phyloP scores from a whole-genome alignment of 2,113 vertebrate species.

The Dasypus novemcinctus region DNA sequence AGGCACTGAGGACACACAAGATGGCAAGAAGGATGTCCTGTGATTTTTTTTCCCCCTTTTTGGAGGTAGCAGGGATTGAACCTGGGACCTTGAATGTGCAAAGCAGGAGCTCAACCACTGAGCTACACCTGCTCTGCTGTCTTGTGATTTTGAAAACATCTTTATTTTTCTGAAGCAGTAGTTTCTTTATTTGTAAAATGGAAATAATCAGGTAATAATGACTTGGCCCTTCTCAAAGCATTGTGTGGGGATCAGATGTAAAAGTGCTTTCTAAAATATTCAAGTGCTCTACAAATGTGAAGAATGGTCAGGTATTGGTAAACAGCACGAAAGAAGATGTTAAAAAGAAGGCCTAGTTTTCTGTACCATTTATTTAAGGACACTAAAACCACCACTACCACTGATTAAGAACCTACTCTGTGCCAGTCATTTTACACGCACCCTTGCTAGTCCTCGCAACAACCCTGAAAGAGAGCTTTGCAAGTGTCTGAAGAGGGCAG shows the following conservation, averaged over 20 bases:
- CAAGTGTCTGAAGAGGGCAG: neutral
- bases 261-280: constrained; percentile 53
- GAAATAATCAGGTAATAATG: neutral
- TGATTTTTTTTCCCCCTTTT: too few relatives aligned
- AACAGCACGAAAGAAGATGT: neutral
- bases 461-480: neutral
- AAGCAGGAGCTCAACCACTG: too few relatives aligned
- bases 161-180: neutral
- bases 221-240: neutral
- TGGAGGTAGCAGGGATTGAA: too few relatives aligned
- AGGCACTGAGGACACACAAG: fast-evolving
- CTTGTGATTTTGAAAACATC: too few relatives aligned
- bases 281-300: constrained; percentile 20
- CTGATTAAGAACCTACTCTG: neutral
- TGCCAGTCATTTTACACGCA: neutral
- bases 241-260: neutral
- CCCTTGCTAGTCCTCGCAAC: neutral
- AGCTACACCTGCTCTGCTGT: too few relatives aligned
- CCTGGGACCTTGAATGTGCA: too few relatives aligned
- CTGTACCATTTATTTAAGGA: neutral
- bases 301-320: neutral
- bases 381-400: neutral
- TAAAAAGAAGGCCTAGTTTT: neutral
- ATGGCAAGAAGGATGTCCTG: neutral
- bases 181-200: constrained; percentile 3